Conservation (phyloP, 2,113 vertebrate genomes). For the Syngnathoides biaculeatus region DNA sequence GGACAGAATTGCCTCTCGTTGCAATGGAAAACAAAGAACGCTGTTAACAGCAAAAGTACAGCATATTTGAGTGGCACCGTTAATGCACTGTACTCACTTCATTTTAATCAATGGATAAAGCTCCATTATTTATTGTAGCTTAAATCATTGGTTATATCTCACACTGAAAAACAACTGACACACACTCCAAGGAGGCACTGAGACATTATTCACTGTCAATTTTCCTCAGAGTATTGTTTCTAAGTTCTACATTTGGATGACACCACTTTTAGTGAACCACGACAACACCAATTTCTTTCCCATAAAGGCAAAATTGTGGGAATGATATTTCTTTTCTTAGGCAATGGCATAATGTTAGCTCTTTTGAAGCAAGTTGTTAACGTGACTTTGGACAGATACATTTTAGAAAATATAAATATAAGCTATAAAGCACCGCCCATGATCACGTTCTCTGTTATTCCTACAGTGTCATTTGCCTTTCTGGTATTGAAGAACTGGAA, state of each 20-base stretch:
- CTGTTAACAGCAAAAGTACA: slow-evolving; percentile 5
- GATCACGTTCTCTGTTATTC: no score
- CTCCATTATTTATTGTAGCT: slow-evolving; percentile 6
- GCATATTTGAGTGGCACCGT: slow-evolving; percentile 4
- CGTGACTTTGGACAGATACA: no score
- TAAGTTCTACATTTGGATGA: neutral
- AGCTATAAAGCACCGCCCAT: no score
- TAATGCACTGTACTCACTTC: slow-evolving; percentile 8
- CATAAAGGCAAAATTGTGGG: no score
- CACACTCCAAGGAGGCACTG: neutral
- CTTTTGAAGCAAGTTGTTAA: no score
- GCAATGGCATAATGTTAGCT: no score
- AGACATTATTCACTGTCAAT: slow-evolving; percentile 7
- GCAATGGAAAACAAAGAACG: slow-evolving; percentile 24
- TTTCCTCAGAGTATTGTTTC: neutral
- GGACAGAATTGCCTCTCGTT: slow-evolving; percentile 29
- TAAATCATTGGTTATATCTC: slow-evolving; percentile 7
- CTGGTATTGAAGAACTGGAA: no score
- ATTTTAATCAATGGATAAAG: slow-evolving; percentile 26
- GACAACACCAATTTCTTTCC: no score
- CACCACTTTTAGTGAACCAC: neutral
- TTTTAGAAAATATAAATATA: no score
- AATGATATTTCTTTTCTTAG: no score
- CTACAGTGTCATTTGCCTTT: no score
- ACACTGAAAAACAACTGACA: slow-evolving; percentile 21